Evolutionary conservation across 2,888 invertebrate genomes (phyloP).

Genomic region (Theodoxus fluviatilis): DNA sequence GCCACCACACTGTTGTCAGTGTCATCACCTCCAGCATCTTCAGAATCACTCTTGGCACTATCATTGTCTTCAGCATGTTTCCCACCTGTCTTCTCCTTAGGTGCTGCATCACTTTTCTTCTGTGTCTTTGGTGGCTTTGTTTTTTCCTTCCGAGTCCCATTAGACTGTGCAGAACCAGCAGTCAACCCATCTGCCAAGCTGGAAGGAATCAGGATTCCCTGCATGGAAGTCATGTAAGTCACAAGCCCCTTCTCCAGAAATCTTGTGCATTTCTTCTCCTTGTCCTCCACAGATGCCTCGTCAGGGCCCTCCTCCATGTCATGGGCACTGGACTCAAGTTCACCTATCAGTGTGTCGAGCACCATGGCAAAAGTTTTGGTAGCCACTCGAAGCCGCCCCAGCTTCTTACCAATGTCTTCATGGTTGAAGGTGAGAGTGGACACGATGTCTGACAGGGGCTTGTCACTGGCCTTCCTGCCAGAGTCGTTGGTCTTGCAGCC

Average conservation of each 20-base stretch:
- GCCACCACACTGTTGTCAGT: constrained; percentile 12
- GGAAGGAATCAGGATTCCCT: constrained; percentile 25
- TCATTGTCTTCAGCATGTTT: constrained; percentile 15
- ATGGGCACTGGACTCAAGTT: no score
- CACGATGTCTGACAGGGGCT: no score
- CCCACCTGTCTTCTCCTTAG: constrained; percentile 22
- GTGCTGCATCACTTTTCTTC: no score
- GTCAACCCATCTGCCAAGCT: no score
- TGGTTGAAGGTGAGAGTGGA: no score
- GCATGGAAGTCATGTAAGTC: constrained; percentile 30
- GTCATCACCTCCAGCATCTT: constrained; percentile 10
- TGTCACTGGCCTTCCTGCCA: constrained; percentile 37
- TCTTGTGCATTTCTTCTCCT: constrained; percentile 28
- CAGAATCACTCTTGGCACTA: constrained; percentile 1
- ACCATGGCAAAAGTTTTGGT: no score
- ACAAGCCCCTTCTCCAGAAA: constrained; percentile 29
- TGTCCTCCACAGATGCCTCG: background rate
- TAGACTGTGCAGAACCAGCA: no score
- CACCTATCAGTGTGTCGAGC: no score
- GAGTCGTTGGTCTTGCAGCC: constrained; percentile 12
- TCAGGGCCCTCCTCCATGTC: background rate
- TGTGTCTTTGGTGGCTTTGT: no score
- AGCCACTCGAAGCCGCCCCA: no score
- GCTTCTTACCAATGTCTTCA: no score
- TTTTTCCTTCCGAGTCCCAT: background rate